Percentiles rank a stretch among this genome's conserved stretches.
These are phyloP conservation scores for Turritopsis dohrnii DNA, from an alignment of 30 jellyfish, hydroid and myxozoan genomes.

Conservation along the genomic window DNA sequence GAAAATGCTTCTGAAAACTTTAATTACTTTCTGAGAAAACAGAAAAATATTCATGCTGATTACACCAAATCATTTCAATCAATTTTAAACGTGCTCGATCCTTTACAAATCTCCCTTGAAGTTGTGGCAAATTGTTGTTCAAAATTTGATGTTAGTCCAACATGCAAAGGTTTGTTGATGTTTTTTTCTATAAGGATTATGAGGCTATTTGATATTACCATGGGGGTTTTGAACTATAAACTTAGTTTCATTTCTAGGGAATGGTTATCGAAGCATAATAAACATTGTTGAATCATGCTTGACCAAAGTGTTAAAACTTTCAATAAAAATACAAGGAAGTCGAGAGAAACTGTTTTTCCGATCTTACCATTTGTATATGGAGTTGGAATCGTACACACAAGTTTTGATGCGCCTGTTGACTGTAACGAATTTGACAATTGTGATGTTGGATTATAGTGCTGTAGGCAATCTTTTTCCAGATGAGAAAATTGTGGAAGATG, in stretches of 20 bases:
- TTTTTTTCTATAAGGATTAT: neutral
- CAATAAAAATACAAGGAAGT: conserved; percentile 41
- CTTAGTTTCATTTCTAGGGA: conserved; percentile 35
- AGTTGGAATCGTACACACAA: conserved; percentile 70
- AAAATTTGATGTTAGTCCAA: conserved; percentile 31
- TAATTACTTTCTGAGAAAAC: conserved; percentile 40
- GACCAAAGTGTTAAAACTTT: conserved; percentile 47
- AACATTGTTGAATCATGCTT: conserved; percentile 61
- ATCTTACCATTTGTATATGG: conserved; percentile 74
- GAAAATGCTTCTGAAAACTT: conserved; percentile 40
- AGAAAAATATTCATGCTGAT: conserved; percentile 42
- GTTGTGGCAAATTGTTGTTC: conserved; percentile 55
- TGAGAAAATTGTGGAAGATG: conserved; percentile 44
- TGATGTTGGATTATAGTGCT: conserved; percentile 49
- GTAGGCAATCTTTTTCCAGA: conserved; percentile 68
- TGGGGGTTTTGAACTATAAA: conserved; percentile 8
- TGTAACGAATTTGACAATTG: conserved; percentile 60
- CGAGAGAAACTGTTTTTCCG: conserved; percentile 81
- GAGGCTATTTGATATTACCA: neutral
- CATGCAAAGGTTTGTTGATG: conserved; percentile 32
- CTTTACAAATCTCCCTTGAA: conserved; percentile 58
- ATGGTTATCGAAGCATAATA: conserved; percentile 85
- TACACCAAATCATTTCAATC: conserved; percentile 52
- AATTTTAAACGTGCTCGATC: conserved; percentile 66
- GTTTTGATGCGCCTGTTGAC: conserved; percentile 70